These are phyloP conservation scores for Caenorhabditis tropicalis DNA, from an alignment of 1,140 invertebrate genomes.

Conservation along the genomic window DNA sequence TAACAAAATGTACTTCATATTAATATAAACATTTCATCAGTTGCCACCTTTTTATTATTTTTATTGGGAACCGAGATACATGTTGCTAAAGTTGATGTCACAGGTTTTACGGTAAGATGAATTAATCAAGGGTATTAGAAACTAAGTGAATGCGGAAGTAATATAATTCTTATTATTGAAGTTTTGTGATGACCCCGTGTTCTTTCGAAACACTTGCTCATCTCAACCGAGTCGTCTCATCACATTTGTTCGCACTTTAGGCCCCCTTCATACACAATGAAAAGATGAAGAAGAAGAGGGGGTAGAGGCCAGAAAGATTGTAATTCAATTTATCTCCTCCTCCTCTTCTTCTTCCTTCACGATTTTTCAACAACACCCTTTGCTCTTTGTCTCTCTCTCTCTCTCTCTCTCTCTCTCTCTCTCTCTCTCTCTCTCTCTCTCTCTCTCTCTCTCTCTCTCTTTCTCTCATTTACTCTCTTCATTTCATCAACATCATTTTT, in stretches of 20 bases:
- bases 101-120: too few species aligned
- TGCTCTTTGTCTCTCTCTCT: neutral
- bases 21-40: too few species aligned
- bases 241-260: constrained; percentile 28
- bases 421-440: too few species aligned
- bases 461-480: neutral
- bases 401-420: neutral
- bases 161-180: too few species aligned
- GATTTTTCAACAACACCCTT: neutral
- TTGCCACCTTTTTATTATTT: too few species aligned
- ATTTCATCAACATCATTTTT: neutral
- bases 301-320: neutral
- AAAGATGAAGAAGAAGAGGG: too few species aligned
- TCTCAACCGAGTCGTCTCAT: neutral
- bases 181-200: neutral
- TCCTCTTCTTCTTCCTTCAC: neutral
- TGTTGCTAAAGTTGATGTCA: too few species aligned
- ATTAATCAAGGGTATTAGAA: too few species aligned
- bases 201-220: neutral
- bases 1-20: too few species aligned
- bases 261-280: neutral
- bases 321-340: neutral
- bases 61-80: too few species aligned
- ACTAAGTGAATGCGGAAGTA: too few species aligned
- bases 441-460: too few species aligned